Base-by-base conservation (phyloP, 2,888 invertebrate genomes). In the Pheosia gnoma region DNA sequence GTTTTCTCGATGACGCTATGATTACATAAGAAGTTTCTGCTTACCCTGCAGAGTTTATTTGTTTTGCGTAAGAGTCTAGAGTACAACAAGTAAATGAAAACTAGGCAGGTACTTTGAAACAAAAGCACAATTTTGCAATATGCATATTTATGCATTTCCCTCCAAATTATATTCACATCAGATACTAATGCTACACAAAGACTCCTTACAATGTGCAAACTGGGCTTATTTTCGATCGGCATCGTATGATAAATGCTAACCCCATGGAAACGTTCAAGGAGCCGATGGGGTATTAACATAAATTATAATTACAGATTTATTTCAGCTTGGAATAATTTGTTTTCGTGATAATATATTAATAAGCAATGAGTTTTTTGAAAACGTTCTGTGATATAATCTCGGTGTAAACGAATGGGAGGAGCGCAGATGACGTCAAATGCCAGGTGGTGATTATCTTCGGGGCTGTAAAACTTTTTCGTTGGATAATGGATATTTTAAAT, bases 271-370 rank as follows among this genome's bases (percentile, higher is more conserved):
- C 84, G 74, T 81, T 83, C 78, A 82, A 78, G 82, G 76, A 84
- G 79, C 83, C 74, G 79, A 85, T 68, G 82, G 59, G 53, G 78
- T 81, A 86, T 90, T 89, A 83, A 74, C 89, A 88, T 90, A 84
- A 85, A 90, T 90, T 90, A 87, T 86, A 88, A 86, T 91, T 69
- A 81, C 82, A 90, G 82, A 90, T 88, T 84, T 83, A 85, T 85
- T 82, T 79, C 65, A 77, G 79, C 59, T 63, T 67, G 59, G 61
- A 62, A 72, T 57, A 74, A 71, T 75, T 74, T 9, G 63, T 60
- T 66, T 71, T 59, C 55, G 57, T 75, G 70, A 68, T 71, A 71
- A 25, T 25, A 25, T 25, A 25, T 76, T 71, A 74, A 74, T 75
- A 71, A 70, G 67, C 63, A 71, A 68, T 69, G 71, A 72, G 74